Evolutionary conservation across 2,113 vertebrate genomes (phyloP), one percentile per base, ranked within the genome.

Genomic region (Herpailurus yagouaroundi): DNA sequence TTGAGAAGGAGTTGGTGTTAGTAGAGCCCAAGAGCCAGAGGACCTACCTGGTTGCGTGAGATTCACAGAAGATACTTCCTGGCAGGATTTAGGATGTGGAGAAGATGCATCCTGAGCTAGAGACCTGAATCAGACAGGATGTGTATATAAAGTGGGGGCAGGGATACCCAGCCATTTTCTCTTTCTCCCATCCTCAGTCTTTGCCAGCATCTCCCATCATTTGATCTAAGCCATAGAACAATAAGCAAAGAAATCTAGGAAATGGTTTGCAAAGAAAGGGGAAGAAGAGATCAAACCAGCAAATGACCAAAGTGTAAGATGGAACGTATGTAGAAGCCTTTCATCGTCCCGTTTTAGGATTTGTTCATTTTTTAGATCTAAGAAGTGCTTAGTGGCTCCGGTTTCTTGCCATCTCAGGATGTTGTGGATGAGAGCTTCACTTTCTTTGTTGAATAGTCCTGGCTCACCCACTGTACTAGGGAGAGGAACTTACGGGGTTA

Each of bases 101-200:
- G 5, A 27, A 77, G 80, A 25, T 25, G 5, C 5, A 23, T 13
- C 14, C 13, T 11, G 8, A 25, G 7, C 31, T 68, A 48, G 15
- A 68, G 57, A 60, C 36, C 48, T 33, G 8, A 80, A 18, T 55
- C 86, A 38, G 10, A 74, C 4, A 50, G 16, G 14, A 12, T 21
- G 3, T 82, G 0, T 36, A 41, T 16, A 3, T 31, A 10, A 0
- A 2, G 2, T 45, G 15, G 7, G 4, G 29, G 19, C 33, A 11
- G 81, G 23, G 7, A 21, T 77, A 23, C 4, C 0, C 14, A 48
- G 1, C 10, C n/a, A 66, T 74, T 45, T 74, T 74, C 16, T 83
- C n/a, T 77, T 73, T 89, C 29, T 79, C 45, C 50, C 41, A 2
- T 69, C 38, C 21, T 89, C 8, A 16, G 0, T 52, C 33, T 48